phyloP scores from a whole-genome alignment of 2,113 vertebrate genomes.

The Callorhinus ursinus region DNA sequence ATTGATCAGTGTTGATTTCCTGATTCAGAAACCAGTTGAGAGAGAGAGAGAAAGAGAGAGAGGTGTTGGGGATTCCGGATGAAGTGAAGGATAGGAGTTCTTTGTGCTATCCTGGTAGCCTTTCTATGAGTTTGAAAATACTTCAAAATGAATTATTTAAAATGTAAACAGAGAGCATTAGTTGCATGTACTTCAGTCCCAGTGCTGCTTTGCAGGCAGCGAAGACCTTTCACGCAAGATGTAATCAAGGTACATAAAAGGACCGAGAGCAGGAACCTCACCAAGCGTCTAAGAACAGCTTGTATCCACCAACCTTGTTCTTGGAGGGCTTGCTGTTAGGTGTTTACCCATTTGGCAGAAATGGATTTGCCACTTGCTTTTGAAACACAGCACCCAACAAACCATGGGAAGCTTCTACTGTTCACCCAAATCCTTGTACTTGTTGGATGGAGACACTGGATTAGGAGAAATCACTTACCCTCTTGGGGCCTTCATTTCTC shows the following conservation, averaged over 20 bases:
- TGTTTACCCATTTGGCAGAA: not conserved
- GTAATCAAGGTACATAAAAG: not conserved
- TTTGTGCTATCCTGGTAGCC: not conserved
- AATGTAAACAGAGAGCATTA: not conserved
- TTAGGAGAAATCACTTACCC: not conserved
- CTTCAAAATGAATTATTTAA: not conserved
- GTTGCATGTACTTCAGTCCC: not conserved
- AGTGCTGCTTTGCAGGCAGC: not conserved
- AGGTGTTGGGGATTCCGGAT: not conserved
- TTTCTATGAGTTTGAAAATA: not conserved
- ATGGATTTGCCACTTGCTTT: not conserved
- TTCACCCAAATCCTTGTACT: not conserved
- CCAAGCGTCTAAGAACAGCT: not conserved
- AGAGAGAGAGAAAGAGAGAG: rapidly evolving
- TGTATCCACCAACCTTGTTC: not conserved
- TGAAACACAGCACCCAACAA: not conserved
- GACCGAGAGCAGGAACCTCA: not conserved
- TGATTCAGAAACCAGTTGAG: not conserved
- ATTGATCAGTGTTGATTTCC: not conserved
- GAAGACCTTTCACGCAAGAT: not conserved
- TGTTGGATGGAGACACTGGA: not conserved
- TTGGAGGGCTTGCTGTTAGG: not conserved
- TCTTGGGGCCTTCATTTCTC: not conserved
- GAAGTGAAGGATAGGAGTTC: not conserved
- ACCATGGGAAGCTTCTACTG: not conserved